Evolutionary conservation across 2,888 invertebrate genomes (phyloP), one percentile per base, ranked within the genome.

Genomic region (Aspidapion aeneum): DNA sequence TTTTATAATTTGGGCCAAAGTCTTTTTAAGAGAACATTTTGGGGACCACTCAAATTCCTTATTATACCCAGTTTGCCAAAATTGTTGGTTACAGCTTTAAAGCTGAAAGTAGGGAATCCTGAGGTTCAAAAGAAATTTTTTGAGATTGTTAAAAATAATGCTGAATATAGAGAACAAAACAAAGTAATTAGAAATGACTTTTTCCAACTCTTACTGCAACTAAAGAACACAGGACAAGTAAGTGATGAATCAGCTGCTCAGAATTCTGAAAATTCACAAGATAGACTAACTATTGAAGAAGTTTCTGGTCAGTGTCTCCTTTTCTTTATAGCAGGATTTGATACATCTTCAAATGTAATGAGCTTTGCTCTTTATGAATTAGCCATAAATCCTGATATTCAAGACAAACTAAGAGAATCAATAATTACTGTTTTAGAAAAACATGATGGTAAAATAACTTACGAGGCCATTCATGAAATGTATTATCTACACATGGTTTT

Each of bases 351-450:
- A 1, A 59, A 57, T 18, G 72, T 85, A n/a, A 71, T 86, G 48
- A 82, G 84, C 0, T 85, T 85, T 67, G 82, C 82, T 0, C 76
- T 84, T 9, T 84, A 84, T 70, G 82, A 82, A 16, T 70, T 87
- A 52, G 84, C 85, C 0, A 60, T 65, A 17, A 73, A 83, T 67
- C 75, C 72, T 1, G 74, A 80, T 1, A 64, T 82, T 1, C 85
- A 85, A 21, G 58, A 58, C 19, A 56, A 55, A 58, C 7, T 52
- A 3, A 17, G 61, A 17, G 1, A 57, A 18, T 82, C 84, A 70
- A 74, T 83, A 7, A 64, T 70, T 0, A 56, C 67, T 1, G 35
- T 35, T 35, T n/a, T n/a, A 17, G 64, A 72, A 1, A 74, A 74
- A 18, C 65, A 78, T 57, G 70, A 74, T 1, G 78, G 77, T 0